Conservation (phyloP, 2,888 invertebrate species). For the Trissoscelio sp. region DNA sequence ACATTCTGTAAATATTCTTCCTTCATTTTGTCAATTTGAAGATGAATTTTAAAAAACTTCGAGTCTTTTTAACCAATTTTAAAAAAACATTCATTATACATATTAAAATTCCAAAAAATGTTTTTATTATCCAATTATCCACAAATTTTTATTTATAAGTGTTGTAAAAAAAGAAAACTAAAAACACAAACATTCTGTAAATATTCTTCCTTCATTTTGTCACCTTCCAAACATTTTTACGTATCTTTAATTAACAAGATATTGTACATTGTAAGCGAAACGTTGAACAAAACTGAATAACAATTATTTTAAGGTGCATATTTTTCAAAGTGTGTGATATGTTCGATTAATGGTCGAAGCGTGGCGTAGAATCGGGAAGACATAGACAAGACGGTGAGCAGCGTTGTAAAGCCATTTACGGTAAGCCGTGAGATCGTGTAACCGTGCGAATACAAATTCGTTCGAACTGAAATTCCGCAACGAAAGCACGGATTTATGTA, state of each 20-base stretch:
- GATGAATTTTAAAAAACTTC: no score
- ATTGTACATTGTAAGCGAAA: background rate
- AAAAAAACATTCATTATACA: no score
- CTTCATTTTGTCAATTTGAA: conserved; percentile 38
- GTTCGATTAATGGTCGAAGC: conserved; percentile 78
- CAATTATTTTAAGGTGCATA: conserved; percentile 12
- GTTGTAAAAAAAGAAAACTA: no score
- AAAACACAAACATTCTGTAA: no score
- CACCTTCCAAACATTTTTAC: background rate
- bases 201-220: no score
- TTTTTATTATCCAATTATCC: no score
- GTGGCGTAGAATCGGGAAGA: conserved; percentile 54
- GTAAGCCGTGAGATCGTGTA: conserved; percentile 79
- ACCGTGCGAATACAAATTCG: conserved; percentile 82
- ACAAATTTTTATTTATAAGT: no score
- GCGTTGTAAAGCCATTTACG: conserved; percentile 82
- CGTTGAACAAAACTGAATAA: conserved; percentile 12
- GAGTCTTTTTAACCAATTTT: no score
- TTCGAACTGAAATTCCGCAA: conserved; percentile 82
- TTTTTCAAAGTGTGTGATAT: conserved; percentile 74
- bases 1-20: no score
- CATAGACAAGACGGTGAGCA: conserved; percentile 59
- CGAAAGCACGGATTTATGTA: conserved; percentile 75
- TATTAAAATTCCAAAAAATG: no score
- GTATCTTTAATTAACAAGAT: background rate